Base-by-base conservation (phyloP, 1,140 invertebrate genomes). In the Drosophila rhopaloa region DNA sequence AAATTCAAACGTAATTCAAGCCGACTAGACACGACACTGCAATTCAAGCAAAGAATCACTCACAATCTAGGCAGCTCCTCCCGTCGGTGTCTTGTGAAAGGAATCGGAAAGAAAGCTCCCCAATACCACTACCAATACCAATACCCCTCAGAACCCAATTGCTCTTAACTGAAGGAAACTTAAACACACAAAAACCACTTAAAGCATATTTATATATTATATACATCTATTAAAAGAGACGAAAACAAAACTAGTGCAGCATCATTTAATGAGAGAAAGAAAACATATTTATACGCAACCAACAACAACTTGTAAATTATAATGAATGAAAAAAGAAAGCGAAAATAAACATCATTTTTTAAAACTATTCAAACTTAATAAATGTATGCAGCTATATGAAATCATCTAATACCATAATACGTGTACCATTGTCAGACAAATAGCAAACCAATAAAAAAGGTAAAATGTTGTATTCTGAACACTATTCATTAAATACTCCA, bases 291-390 rank as follows among this genome's bases (percentile, higher is more conserved):
- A 85, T 86, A 79, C 70, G 82, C 67, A 78, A 67, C 61, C 72
- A 85, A 78, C 58, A 63, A 89, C 24, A 24, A 86, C 76, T 86
- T 86, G 83, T 88, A 86, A 78, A 88, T 86, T 88, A 81, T 67
- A 79, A 72, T 76, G 76, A 44, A 66, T 32, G 29, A 74, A 54
- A 71, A 88, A 88, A 60, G 67, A 77, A 79, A 74, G 46, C 61
- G 41, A 77, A 68, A 77, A 77, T 67, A 77, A 77, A 85, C 67
- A 60, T 76, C 71, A 84, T 84, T 76, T 73, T 65, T 74, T 48
- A 78, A 83, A 75, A 61, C 63, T 71, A 84, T 80, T 62, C 41
- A 74, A 53, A 66, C 48, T 47, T 56, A 62, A 51, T 37, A 68
- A 51, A 76, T 47, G 47, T 65, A 72, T 57, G 54, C 54, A 58